Evolutionary conservation across 2,888 invertebrate genomes (phyloP), one percentile per base, ranked within the genome.

Genomic region (Limnephilus marmoratus): DNA sequence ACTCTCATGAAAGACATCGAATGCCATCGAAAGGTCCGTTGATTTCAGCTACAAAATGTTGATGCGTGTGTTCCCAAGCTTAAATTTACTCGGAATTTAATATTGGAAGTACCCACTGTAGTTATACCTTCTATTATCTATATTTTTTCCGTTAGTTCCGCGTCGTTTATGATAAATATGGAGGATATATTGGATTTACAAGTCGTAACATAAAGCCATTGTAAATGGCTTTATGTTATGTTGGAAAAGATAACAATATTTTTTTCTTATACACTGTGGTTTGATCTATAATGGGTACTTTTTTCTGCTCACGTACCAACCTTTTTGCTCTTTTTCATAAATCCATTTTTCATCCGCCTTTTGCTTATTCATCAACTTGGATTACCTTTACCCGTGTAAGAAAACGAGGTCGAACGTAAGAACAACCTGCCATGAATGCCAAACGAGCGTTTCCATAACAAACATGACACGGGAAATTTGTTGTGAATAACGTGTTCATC

Each of bases 401-500:
- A 24, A 68, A 68, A 68, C 68, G 68, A 68, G 68, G 68, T 68
- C 68, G 68, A 68, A 68, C n/a, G 68, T 68, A 68, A n/a, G n/a
- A 68, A 68, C 68, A 68, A 68, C 68, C 68, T n/a, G 34, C 82
- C 82, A 34, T 82, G 82, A 82, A 82, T 82, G 34, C 31, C 31
- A 15, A 82, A 34, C 34, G 82, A 82, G 82, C 34, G 34, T 82
- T 82, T 82, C 31, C 13, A 34, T 82, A 82, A 82, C 82, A 82
- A 82, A 34, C 82, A 34, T 24, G 68, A 24, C 68, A 68, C 68
- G 68, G 68, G 24, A 68, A 68, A 68, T 68, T 41, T 87, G 87
- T 68, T 87, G 87, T 31, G 87, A 68, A 87, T 87, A 53, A 68
- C 87, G 68, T 87, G 87, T 87, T 87, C 53, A 53, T 87, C 87